A percentile compares a stretch with the other conserved stretches of the same genome.
Evolutionary conservation across 2,113 vertebrate species (phyloP).

Genomic region (Chlamydotis undulata): DNA sequence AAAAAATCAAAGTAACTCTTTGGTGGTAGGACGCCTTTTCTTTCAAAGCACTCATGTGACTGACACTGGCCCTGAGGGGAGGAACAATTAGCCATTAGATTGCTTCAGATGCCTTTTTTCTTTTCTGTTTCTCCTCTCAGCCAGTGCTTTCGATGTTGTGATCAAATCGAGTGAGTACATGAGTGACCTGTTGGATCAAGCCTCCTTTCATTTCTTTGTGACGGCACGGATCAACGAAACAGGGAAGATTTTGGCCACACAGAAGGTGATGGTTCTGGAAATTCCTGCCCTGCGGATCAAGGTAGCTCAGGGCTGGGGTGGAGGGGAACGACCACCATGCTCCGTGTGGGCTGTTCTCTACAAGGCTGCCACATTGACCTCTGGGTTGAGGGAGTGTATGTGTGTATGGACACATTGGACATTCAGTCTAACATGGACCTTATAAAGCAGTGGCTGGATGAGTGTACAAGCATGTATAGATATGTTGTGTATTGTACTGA

Average conservation of each 20-base stretch:
- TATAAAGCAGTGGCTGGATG: background rate
- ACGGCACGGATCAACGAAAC: conserved; percentile 88
- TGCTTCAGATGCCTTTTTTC: background rate
- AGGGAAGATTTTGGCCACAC: conserved; percentile 79
- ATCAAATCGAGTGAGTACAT: conserved; percentile 82
- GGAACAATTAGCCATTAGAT: background rate
- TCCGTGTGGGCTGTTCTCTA: rapidly evolving
- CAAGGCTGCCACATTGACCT: background rate
- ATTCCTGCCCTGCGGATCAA: conserved; percentile 82
- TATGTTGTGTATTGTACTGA: background rate
- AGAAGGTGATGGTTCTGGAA: conserved; percentile 80
- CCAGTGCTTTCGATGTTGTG: conserved; percentile 69
- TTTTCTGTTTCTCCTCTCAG: conserved; percentile 70
- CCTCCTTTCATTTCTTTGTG: conserved; percentile 89
- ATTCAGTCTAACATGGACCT: background rate
- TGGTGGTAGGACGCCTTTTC: rapidly evolving
- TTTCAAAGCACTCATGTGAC: background rate
- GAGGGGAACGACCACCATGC: background rate
- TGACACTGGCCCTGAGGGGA: background rate
- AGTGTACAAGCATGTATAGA: background rate
- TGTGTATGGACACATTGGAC: too few species aligned
- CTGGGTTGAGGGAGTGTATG: background rate
- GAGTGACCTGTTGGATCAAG: conserved; percentile 88
- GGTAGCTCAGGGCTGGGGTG: conserved; percentile 71
- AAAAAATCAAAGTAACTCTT: background rate